Conservation (phyloP, 2,113 vertebrate species). For the Chaetodon trifascialis region DNA sequence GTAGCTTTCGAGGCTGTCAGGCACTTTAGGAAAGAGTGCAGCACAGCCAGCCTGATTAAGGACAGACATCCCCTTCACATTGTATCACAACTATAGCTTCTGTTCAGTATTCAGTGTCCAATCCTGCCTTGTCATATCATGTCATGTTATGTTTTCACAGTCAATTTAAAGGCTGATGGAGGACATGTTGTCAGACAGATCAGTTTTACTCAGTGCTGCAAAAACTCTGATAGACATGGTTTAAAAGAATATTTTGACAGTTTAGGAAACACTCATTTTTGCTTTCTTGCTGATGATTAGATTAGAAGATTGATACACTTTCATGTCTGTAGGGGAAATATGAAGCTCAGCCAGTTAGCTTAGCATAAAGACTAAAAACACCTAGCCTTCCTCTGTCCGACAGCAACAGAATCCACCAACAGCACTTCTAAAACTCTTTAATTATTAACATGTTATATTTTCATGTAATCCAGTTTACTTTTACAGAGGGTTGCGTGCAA, state of each 20-base stretch:
- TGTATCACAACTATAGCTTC: neutral
- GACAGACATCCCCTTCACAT: neutral
- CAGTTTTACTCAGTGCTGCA: neutral
- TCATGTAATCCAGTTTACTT: too few relatives aligned
- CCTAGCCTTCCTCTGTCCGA: neutral
- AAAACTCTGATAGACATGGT: neutral
- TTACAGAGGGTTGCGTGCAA: too few relatives aligned
- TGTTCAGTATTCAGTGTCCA: neutral
- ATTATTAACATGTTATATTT: too few relatives aligned
- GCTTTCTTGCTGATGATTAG: neutral
- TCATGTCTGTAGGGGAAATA: neutral
- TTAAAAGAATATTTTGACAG: neutral
- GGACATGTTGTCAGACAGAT: neutral
- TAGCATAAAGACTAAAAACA: neutral
- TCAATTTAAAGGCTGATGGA: neutral
- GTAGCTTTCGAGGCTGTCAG: slow-evolving; percentile 16
- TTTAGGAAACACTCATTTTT: neutral
- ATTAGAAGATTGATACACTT: neutral
- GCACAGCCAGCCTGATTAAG: neutral
- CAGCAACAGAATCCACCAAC: too few relatives aligned
- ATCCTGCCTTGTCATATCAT: neutral
- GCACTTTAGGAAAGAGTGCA: neutral
- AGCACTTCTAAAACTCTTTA: too few relatives aligned
- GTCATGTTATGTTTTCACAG: neutral
- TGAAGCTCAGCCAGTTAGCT: neutral